Evolutionary conservation across 2,888 invertebrate species (phyloP), one percentile per base, ranked within the genome.

Genomic region (Cephus nigrinus): DNA sequence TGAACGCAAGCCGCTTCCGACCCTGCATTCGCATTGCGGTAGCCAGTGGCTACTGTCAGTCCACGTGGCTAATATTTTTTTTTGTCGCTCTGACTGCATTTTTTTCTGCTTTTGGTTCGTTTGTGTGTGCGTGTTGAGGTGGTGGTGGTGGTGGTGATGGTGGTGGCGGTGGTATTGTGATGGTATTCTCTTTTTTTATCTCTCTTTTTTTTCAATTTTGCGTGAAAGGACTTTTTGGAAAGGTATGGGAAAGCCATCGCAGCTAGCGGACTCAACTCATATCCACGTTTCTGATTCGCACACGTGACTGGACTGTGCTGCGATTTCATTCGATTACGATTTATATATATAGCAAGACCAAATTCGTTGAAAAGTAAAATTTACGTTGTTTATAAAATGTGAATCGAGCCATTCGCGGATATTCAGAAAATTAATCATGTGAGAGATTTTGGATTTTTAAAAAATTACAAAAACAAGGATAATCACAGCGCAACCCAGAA

Each of bases 1-100:
- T 93, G 93, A 93, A 93, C 88, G 93, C 93, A 89, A 93, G 93
- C 91, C 93, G 92, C 92, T 93, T 93, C 89, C 93, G 93, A 91
- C 93, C 93, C 93, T 93, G 92, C 90, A 88, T 89, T 82, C 83
- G 83, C 55, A 55, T 55, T 83, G 83, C 81, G 81, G 81, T 77
- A 78, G 75, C 78, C 78, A 78, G 81, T 82, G 83, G 84, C 83
- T 83, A 84, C 84, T 84, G 82, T 84, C 83, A 84, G 83, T 84
- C 83, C 83, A 84, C 79, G 82, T 74, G 83, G 82, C 82, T 82
- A 83, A 81, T 84, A 83, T 79, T 84, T 82, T 82, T 79, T 79
- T 84, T 83, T 82, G 83, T 77, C 79, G 82, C 81, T 83, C 79
- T 32, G 32, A 32, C 5, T 33, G 71, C 32, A 32, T 71, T 33